These are phyloP conservation scores for Aselliscus stoliczkanus DNA, from an alignment of 2,797 vertebrate species.

Conservation along the genomic window DNA sequence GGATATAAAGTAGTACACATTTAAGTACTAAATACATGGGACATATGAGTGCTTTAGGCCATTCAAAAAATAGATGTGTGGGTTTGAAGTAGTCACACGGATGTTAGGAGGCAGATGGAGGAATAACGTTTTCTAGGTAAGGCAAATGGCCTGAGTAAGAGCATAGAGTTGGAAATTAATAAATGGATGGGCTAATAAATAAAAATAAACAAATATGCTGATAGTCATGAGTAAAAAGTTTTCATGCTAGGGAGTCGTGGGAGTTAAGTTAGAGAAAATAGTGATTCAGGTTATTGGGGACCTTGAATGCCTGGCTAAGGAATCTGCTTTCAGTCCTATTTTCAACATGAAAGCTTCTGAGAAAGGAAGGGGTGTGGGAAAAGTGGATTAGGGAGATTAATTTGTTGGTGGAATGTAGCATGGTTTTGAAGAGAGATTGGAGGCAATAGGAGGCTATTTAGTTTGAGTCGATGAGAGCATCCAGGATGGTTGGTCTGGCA, in stretches of 20 bases:
- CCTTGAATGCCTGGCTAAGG: background rate
- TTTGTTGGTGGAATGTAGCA: slow-evolving; percentile 10
- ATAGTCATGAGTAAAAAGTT: slow-evolving; percentile 7
- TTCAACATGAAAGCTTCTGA: background rate
- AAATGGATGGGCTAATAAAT: background rate
- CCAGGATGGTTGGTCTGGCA: background rate
- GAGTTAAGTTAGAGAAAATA: background rate
- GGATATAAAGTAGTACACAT: background rate
- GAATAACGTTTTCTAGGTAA: background rate
- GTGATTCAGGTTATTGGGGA: background rate
- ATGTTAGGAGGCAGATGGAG: slow-evolving; percentile 5
- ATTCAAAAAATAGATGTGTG: background rate
- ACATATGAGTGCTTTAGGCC: background rate
- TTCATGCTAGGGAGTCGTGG: background rate
- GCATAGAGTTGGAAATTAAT: background rate
- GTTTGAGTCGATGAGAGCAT: background rate
- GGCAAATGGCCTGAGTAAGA: background rate
- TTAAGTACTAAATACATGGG: slow-evolving; percentile 6
- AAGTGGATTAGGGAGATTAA: slow-evolving; percentile 15
- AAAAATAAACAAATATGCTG: background rate
- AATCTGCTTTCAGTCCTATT: background rate
- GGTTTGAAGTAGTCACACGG: background rate
- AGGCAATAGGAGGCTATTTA: background rate
- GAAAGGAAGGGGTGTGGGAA: background rate
- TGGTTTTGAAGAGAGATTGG: slow-evolving; percentile 11